phyloP scores from a whole-genome alignment of 2,888 invertebrate species.

The Eupithecia tripunctaria region DNA sequence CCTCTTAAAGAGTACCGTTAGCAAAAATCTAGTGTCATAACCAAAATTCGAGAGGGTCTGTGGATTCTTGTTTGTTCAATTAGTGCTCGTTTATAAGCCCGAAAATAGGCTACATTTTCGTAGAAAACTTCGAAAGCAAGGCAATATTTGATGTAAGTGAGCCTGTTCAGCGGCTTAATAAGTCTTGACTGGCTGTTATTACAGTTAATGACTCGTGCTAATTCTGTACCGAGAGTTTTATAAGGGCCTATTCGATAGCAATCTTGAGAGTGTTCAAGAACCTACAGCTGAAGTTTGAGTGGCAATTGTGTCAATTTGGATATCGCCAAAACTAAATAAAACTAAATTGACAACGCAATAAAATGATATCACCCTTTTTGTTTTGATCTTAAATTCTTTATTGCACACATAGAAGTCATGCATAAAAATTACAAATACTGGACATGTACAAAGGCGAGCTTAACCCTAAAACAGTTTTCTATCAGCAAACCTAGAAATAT shows the following conservation, averaged over 20 bases:
- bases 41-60: neutral
- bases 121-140: slow-evolving; percentile 19
- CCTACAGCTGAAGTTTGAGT: neutral
- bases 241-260: slow-evolving; percentile 20
- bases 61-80: neutral
- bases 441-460: no score
- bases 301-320: neutral
- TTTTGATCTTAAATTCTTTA: no score
- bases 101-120: slow-evolving; percentile 4
- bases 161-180: slow-evolving; percentile 60
- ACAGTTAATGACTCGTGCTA: slow-evolving; percentile 59
- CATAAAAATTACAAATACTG: no score
- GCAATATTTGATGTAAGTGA: slow-evolving; percentile 51
- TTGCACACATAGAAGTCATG: no score
- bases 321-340: neutral
- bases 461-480: no score
- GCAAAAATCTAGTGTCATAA: neutral
- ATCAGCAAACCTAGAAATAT: no score
- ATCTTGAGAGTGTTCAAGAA: neutral
- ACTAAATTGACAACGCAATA: neutral
- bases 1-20: neutral
- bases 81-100: neutral
- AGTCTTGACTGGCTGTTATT: slow-evolving; percentile 59
- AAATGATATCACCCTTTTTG: neutral
- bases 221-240: slow-evolving; percentile 49